Evolutionary conservation across 2,888 invertebrate species (phyloP).

Genomic region (Brenthis daphne): DNA sequence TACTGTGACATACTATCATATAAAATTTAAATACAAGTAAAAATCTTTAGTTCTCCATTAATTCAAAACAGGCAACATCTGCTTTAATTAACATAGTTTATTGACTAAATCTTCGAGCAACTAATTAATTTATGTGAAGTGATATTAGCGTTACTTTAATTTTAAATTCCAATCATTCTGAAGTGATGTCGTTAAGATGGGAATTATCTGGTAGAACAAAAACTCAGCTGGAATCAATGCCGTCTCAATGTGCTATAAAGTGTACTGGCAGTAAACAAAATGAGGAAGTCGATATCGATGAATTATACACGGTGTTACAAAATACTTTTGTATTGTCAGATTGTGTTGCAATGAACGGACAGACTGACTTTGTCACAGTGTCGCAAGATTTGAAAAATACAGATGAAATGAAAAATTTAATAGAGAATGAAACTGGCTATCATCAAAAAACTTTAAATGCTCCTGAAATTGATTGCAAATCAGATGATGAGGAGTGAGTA

Average conservation of each 20-base stretch:
- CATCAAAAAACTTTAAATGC: constrained; percentile 1
- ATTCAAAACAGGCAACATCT: too few relatives aligned
- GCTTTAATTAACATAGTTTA: neutral
- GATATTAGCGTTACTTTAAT: constrained; percentile 2
- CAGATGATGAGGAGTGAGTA: constrained; percentile 9
- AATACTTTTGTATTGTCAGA: constrained; percentile 24
- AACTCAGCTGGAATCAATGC: constrained; percentile 24
- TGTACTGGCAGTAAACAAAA: constrained; percentile 28
- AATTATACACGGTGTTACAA: constrained; percentile 31
- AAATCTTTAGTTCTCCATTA: neutral
- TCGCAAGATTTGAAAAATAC: constrained; percentile 28
- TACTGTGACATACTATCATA: neutral
- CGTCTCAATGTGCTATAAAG: constrained; percentile 15
- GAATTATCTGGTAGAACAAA: constrained; percentile 48
- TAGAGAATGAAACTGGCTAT: neutral
- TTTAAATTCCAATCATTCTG: constrained; percentile 16
- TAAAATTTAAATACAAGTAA: neutral
- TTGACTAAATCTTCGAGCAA: neutral
- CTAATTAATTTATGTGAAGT: constrained; percentile 14
- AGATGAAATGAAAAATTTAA: constrained; percentile 14
- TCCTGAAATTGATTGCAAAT: constrained; percentile 3
- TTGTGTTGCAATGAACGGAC: constrained; percentile 28
- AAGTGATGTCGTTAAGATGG: constrained; percentile 50
- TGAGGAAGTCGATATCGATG: constrained; percentile 32
- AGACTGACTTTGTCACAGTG: constrained; percentile 25